These are phyloP conservation scores for honey bee (Apis mellifera) DNA, from an alignment of 1,140 invertebrate genomes.

Conservation along the genomic window DNA sequence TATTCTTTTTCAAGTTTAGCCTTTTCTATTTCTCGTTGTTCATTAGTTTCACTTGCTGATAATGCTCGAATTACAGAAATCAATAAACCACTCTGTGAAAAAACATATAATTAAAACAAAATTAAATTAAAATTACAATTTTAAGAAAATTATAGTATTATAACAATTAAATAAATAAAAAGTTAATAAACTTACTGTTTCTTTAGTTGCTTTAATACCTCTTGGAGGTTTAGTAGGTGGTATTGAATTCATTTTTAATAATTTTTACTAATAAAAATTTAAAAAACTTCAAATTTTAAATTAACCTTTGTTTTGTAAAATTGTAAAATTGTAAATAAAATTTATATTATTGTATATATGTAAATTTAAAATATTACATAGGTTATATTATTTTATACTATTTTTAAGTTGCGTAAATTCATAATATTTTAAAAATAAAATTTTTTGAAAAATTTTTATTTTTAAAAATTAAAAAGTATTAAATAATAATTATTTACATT, in stretches of 20 bases:
- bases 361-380: background rate
- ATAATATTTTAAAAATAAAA: background rate
- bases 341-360: background rate
- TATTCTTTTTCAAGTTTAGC: slow-evolving; percentile 96
- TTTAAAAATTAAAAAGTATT: background rate
- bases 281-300: background rate
- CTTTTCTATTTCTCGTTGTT: slow-evolving; percentile 96
- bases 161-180: slow-evolving; percentile 19
- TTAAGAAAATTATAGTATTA: background rate
- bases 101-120: slow-evolving; percentile 57
- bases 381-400: slow-evolving; percentile 15
- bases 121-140: slow-evolving; percentile 18
- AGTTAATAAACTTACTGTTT: slow-evolving; percentile 84
- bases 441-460: background rate
- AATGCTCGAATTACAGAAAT: slow-evolving; percentile 96
- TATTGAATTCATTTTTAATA: slow-evolving; percentile 51
- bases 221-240: slow-evolving; percentile 91
- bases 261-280: background rate
- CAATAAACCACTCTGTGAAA: slow-evolving; percentile 91
- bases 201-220: slow-evolving; percentile 90
- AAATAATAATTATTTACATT: background rate
- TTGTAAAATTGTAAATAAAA: background rate
- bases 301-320: background rate
- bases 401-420: background rate
- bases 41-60: slow-evolving; percentile 95